Conservation (phyloP, 2,888 invertebrate genomes). For the Drosophila infuscata region DNA sequence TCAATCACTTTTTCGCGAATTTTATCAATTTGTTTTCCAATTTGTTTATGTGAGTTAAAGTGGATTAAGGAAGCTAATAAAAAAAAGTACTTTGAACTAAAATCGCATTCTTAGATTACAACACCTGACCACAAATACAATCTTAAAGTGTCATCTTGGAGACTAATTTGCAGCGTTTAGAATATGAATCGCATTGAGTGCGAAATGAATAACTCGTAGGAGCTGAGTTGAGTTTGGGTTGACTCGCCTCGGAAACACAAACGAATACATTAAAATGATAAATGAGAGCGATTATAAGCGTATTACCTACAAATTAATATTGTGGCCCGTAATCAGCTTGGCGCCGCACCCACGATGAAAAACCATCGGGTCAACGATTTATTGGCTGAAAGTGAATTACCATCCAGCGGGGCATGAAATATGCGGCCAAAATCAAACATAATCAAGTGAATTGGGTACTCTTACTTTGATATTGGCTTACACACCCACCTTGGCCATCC, state of each 20-base stretch:
- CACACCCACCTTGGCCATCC: constrained; percentile 46
- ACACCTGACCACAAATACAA: background rate
- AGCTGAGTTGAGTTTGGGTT: constrained; percentile 12
- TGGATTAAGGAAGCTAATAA: background rate
- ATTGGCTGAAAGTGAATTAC: constrained; percentile 76
- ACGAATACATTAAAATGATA: constrained; percentile 73
- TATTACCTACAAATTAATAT: constrained; percentile 78
- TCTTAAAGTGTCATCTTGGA: constrained; percentile 2
- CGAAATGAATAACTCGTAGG: constrained; percentile 22
- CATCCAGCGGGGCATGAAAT: constrained; percentile 52
- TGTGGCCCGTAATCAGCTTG: constrained; percentile 65
- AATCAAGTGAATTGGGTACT: constrained; percentile 79
- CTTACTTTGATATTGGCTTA: constrained; percentile 24
- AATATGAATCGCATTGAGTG: constrained; percentile 55
- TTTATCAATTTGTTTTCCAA: background rate
- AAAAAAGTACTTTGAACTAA: background rate
- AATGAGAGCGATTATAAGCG: constrained; percentile 75
- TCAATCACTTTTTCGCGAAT: constrained; percentile 64
- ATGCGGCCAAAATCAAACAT: constrained; percentile 76
- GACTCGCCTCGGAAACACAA: constrained; percentile 25
- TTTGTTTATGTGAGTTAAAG: background rate
- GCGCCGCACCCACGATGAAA: constrained; percentile 43
- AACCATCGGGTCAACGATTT: constrained; percentile 63
- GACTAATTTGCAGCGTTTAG: constrained; percentile 54
- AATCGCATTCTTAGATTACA: background rate